Evolutionary conservation across 1,140 invertebrate species (phyloP).

Genomic region (Pararge aegeria): DNA sequence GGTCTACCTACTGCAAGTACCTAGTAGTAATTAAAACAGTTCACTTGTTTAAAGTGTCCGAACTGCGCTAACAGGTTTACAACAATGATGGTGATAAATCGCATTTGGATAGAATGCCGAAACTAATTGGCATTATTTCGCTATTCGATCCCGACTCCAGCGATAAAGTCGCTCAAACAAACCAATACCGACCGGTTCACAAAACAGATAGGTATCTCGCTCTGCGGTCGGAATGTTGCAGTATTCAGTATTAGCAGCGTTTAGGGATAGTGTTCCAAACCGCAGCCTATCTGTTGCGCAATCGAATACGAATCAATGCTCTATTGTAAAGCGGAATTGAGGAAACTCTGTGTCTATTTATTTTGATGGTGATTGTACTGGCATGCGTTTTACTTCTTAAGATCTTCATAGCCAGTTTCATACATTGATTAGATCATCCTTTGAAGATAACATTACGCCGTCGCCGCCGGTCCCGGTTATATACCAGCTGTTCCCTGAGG

Average conservation of each 20-base stretch:
- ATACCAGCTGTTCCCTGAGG: too few relatives aligned
- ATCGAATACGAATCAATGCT: constrained; percentile 20
- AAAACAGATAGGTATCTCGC: constrained; percentile 6
- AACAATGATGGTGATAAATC: background rate
- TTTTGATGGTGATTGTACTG: background rate
- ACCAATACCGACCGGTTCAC: background rate
- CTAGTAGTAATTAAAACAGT: too few relatives aligned
- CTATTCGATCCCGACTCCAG: background rate
- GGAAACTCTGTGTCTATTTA: constrained; percentile 22
- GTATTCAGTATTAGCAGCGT: background rate
- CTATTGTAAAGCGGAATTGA: constrained; percentile 23
- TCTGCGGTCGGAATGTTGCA: constrained; percentile 25
- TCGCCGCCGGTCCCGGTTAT: too few relatives aligned
- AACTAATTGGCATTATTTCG: background rate
- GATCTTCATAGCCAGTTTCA: too few relatives aligned
- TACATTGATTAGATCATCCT: too few relatives aligned
- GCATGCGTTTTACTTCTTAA: too few relatives aligned
- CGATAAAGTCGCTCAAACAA: background rate
- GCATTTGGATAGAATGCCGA: too few relatives aligned
- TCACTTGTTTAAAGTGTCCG: too few relatives aligned
- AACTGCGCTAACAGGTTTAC: too few relatives aligned
- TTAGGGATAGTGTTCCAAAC: constrained; percentile 21
- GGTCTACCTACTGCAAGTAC: too few relatives aligned
- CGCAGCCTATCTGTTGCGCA: constrained; percentile 14
- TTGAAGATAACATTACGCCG: too few relatives aligned